Evolutionary conservation across 2,888 invertebrate genomes (phyloP), one percentile per base, ranked within the genome.

Genomic region (Heliconius sara): DNA sequence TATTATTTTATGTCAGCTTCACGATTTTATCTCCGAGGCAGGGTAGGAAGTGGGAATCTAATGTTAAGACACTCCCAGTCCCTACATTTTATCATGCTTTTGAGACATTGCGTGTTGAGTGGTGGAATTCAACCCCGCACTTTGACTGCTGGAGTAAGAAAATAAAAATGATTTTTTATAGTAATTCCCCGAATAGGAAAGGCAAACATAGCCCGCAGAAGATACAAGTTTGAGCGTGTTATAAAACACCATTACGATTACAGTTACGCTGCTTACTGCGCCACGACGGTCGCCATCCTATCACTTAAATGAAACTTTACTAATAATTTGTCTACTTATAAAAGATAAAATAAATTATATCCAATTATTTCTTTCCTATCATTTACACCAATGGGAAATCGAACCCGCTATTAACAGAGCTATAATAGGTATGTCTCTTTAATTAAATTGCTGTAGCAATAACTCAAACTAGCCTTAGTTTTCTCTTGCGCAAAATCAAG

Each of bases 401-500:
- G 22, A 34, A 73, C 57, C 34, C 72, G 13, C 34, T 57, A 73
- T n/a, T 57, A 30, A 57, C 34, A 12, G 7, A 19, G 19, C 72
- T 72, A 34, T n/a, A n/a, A 34, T 73, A 57, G n/a, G 30, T 34
- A n/a, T 30, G 52, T 34, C 39, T 16, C 60, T 34, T 60, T 60
- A 73, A 73, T 60, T 73, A 60, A 60, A 60, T 16, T 73, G 73
- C 30, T 73, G 13, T 34, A 39, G 60, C 22, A 34, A 73, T 73
- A 73, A 60, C 34, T 73, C 73, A 73, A n/a, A 39, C 34, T 34
- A 60, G 73, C 12, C 22, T 60, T 73, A 73, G 73, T 60, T 73
- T 60, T 73, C 57, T 73, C 34, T 57, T 57, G 25, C 39, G 60
- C 73, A 60, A 39, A 73, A 73, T 60, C 73, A 73, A 73, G 34